Evolutionary conservation across 2,113 vertebrate genomes (phyloP).

Genomic region (Pteronura brasiliensis): DNA sequence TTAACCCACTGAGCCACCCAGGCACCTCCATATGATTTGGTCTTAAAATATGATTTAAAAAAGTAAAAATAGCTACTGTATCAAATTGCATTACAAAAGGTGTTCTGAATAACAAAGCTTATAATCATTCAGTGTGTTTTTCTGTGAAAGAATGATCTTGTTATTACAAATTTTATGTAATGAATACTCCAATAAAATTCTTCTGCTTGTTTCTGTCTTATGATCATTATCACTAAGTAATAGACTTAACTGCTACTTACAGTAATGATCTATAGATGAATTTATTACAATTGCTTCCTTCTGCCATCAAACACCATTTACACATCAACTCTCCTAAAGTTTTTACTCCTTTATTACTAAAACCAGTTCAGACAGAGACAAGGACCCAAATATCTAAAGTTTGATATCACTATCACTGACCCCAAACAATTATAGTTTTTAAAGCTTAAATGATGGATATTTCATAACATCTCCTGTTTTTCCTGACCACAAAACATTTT

Average conservation of each 20-base stretch:
- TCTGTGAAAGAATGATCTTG: not conserved
- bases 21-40: not conserved
- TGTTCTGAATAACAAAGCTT: not conserved
- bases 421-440: not conserved
- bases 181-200: conserved; percentile 19
- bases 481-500: conserved; percentile 2
- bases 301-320: not conserved
- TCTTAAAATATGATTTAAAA: conserved; percentile 6
- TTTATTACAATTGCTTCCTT: not conserved
- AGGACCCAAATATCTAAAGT: not conserved
- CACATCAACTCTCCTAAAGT: not conserved
- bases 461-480: not conserved
- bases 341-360: not conserved
- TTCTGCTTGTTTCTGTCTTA: not conserved
- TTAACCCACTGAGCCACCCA: too few relatives aligned
- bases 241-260: not conserved
- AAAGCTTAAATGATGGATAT: not conserved
- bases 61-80: not conserved
- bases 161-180: conserved; percentile 1
- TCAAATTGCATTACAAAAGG: not conserved
- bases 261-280: not conserved
- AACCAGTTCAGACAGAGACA: not conserved
- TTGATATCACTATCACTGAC: not conserved
- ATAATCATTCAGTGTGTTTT: conserved; percentile 1
- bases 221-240: not conserved